phyloP scores from a whole-genome alignment of 2,113 vertebrate genomes.

The Mus pahari region DNA sequence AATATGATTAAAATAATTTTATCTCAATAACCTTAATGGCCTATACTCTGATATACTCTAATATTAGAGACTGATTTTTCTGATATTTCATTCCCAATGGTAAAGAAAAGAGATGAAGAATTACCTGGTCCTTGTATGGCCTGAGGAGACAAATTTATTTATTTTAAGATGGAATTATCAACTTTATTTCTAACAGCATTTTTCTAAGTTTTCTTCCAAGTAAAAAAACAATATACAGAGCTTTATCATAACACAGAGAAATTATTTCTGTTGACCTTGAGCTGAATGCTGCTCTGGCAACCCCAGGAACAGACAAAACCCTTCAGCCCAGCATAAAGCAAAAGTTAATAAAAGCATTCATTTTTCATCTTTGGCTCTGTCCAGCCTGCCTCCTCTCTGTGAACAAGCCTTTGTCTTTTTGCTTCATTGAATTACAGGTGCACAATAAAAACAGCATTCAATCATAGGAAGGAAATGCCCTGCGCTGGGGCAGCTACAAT shows the following conservation, averaged over 20 bases:
- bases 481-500: constrained; percentile 20
- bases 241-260: constrained; percentile 63
- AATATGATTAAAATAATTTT: constrained; percentile 60
- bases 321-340: background rate
- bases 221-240: constrained; percentile 66
- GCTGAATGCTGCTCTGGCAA: background rate
- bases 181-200: background rate
- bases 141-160: background rate
- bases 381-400: background rate
- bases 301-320: constrained; percentile 21
- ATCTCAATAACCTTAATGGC: background rate
- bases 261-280: constrained; percentile 63
- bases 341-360: background rate
- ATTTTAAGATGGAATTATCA: background rate
- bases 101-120: background rate
- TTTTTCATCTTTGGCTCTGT: constrained; percentile 55
- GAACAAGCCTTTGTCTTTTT: background rate
- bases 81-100: constrained; percentile 28
- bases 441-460: constrained; percentile 51
- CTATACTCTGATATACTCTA: background rate
- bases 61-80: background rate
- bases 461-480: constrained; percentile 22
- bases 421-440: background rate
- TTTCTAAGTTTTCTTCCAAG: constrained; percentile 70
- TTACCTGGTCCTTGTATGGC: background rate